These are phyloP conservation scores for Nasonovia ribisnigri DNA, from an alignment of 2,888 invertebrate species.

Conservation along the genomic window DNA sequence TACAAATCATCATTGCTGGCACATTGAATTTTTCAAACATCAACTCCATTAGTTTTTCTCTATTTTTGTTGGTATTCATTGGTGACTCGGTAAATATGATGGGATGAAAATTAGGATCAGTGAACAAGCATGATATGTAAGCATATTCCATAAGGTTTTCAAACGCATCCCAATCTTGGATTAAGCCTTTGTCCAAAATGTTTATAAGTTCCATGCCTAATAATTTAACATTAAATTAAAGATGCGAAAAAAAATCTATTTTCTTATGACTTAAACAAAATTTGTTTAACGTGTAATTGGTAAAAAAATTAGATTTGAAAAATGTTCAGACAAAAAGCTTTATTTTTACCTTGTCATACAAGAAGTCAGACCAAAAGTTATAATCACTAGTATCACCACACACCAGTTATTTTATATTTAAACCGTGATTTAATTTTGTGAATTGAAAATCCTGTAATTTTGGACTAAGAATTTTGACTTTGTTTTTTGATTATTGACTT, in stretches of 20 bases:
- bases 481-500: too few relatives aligned
- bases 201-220: conserved; percentile 78
- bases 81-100: conserved; percentile 98
- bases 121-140: conserved; percentile 92
- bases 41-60: conserved; percentile 95
- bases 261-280: too few relatives aligned
- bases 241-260: background rate
- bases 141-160: conserved; percentile 96
- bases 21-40: conserved; percentile 99
- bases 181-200: conserved; percentile 98
- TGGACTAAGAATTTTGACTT: background rate
- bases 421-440: background rate
- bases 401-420: background rate
- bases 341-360: background rate
- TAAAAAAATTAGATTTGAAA: background rate
- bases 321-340: background rate
- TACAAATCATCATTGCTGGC: conserved; percentile 97
- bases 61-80: conserved; percentile 92
- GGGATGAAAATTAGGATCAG: conserved; percentile 95
- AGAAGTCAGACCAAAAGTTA: too few relatives aligned
- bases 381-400: background rate
- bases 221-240: background rate
- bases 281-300: background rate
- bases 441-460: background rate
- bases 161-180: conserved; percentile 99